Base-by-base conservation (phyloP, 2,888 invertebrate genomes). In the Ecdyonurus torrentis region DNA sequence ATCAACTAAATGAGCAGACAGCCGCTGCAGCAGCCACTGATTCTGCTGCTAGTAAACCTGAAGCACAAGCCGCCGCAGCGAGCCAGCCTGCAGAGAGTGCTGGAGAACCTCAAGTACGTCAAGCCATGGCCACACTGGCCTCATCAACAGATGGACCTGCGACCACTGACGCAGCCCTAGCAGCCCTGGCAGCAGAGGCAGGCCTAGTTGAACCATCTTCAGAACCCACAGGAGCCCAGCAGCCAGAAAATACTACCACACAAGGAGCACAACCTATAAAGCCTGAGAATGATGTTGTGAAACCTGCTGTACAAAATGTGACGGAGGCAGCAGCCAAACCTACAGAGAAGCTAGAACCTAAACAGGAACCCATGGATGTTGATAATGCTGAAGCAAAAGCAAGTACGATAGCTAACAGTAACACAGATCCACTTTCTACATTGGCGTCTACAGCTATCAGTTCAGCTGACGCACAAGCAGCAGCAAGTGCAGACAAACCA, bases 171-270 rank as follows among this genome's bases (percentile, higher is more conserved):
- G 81, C 82, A 1, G 82, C 82, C 1, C 70, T 83, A 15, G 81
- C 83, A 19, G 82, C 83, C 2, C 70, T 83, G 23, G 82, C 83
- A 5, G 82, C 82, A 1, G 83, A 83, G 70, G 81, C 83, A 25
- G 82, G 82, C 2, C 72, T 83, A 1, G 79, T 82, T 53, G 81
- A 81, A 67, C 79, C 81, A 2, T 59, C 50, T 18, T n/a, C n/a
- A n/a, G n/a, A n/a, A n/a, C 37, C 37, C 15, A 15, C 37, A 37
- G 37, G 7, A 5, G 15, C 37, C 15, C 52, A 37, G 37, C 7
- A 15, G 37, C 37, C 37, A 37, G 37, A 15, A 15, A 15, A 37
- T 5, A 15, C 37, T 5, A 37, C 37, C 15, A 5, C 5, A 37
- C 37, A 37, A 37, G 37, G 15, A 37, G 37, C 5, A n/a, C n/a